Conservation (phyloP, 2,113 vertebrate genomes). For the Chelonoidis abingdonii region DNA sequence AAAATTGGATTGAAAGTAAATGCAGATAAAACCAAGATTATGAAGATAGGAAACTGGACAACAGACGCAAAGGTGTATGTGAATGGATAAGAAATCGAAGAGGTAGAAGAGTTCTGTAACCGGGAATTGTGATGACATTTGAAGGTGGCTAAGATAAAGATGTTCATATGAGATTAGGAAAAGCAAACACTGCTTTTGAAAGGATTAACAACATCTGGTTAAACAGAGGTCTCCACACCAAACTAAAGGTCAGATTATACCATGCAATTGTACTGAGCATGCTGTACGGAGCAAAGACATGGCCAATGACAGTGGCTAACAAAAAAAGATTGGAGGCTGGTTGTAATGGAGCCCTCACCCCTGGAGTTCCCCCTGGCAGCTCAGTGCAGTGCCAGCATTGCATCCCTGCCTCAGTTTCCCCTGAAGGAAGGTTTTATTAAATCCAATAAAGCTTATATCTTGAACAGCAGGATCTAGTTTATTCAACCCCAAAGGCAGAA, state of each 20-base stretch:
- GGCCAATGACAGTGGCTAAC: background rate
- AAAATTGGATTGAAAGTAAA: no score
- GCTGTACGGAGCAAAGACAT: background rate
- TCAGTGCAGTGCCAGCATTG: background rate
- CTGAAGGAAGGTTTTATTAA: background rate
- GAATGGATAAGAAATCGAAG: background rate
- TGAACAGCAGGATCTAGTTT: background rate
- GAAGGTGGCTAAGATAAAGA: background rate
- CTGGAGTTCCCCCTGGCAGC: background rate
- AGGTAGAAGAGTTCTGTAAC: background rate
- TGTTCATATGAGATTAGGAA: background rate
- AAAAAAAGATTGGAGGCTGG: background rate
- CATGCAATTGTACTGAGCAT: background rate
- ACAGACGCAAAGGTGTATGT: background rate
- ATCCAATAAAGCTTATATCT: background rate
- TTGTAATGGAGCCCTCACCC: background rate
- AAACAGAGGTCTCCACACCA: background rate
- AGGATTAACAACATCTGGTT: background rate
- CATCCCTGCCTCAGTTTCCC: background rate
- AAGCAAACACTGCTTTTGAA: background rate
- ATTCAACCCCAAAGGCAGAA: background rate
- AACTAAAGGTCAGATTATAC: background rate
- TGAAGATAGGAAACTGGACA: no score
- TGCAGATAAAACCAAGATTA: no score
- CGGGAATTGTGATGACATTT: background rate